phyloP scores from a whole-genome alignment of 2,113 vertebrate genomes.

The rat (Rattus norvegicus) region GRCr8 NC_086027.1:99492501-99493000 shows the following conservation, averaged over 20 bases:
- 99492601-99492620: background rate
- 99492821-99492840: rapidly evolving
- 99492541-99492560: background rate
- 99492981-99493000: background rate
- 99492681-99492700: background rate
- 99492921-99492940: background rate
- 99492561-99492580: background rate
- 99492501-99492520: background rate
- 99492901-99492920: no score
- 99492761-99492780: background rate
- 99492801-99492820: rapidly evolving
- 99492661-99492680: background rate
- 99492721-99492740: background rate
- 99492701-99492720: background rate
- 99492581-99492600: no score
- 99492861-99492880: background rate
- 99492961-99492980: background rate
- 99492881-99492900: background rate
- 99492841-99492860: background rate
- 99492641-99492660: background rate
- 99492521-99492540: background rate
- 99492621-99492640: background rate
- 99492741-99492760: background rate
- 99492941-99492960: background rate
- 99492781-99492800: background rate